Evolutionary conservation across 1,140 invertebrate genomes (phyloP).

Genomic region (silkworm (Bombyx mori)): DNA sequence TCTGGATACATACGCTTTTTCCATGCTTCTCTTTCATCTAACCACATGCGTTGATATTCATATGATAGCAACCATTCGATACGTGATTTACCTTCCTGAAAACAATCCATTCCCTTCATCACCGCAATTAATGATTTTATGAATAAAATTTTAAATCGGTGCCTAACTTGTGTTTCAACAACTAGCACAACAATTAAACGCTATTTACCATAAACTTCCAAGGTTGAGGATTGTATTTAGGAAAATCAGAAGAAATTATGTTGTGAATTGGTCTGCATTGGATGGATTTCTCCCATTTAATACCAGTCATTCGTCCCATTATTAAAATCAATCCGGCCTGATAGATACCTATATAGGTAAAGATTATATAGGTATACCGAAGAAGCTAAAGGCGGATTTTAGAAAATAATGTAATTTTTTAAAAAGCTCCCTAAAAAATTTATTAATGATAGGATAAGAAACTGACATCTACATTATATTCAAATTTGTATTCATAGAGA

Average conservation of each 20-base stretch:
- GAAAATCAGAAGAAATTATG: slow-evolving; percentile 65
- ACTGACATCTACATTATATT: no score
- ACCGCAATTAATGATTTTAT: background rate
- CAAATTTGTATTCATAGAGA: no score
- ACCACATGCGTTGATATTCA: slow-evolving; percentile 66
- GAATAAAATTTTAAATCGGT: background rate
- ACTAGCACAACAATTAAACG: background rate
- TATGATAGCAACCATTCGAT: slow-evolving; percentile 54
- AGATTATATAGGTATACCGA: no score
- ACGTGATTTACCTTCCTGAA: slow-evolving; percentile 49
- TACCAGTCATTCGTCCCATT: slow-evolving; percentile 46
- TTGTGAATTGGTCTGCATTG: slow-evolving; percentile 51
- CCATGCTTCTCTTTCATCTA: slow-evolving; percentile 60
- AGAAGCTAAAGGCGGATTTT: background rate
- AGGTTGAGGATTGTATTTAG: slow-evolving; percentile 56
- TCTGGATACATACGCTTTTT: slow-evolving; percentile 60
- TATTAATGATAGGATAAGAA: no score
- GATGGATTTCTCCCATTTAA: slow-evolving; percentile 57
- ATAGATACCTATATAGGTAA: no score
- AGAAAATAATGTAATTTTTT: no score
- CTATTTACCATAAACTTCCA: slow-evolving; percentile 63
- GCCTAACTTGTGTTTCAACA: background rate
- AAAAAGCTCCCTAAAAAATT: no score
- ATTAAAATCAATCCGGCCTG: background rate
- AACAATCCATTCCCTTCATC: slow-evolving; percentile 4